These are phyloP conservation scores for Aproaerema taeniolella DNA, from an alignment of 2,888 invertebrate species.

Conservation along the genomic window DNA sequence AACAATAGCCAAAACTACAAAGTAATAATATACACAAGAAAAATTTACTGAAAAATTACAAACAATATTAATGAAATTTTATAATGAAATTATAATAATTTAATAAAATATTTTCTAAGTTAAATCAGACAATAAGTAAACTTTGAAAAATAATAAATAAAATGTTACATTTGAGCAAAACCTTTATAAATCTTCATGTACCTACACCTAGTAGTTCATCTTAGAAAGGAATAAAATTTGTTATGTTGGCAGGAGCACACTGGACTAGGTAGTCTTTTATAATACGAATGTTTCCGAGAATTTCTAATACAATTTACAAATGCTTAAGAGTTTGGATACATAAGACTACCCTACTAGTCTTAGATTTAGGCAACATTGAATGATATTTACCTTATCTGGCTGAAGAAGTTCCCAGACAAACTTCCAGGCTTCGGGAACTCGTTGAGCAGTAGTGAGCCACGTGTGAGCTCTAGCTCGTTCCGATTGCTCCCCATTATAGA, in stretches of 20 bases:
- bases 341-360: too few species aligned
- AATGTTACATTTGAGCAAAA: background rate
- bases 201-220: too few species aligned
- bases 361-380: too few species aligned
- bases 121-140: too few species aligned
- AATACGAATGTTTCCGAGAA: too few species aligned
- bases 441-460: conserved; percentile 91
- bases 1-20: conserved; percentile 7
- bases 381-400: conserved; percentile 83
- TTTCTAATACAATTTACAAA: too few species aligned
- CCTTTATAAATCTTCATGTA: too few species aligned
- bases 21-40: conserved; percentile 1
- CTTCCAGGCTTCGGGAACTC: conserved; percentile 93
- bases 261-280: too few species aligned
- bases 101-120: too few species aligned
- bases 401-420: conserved; percentile 94
- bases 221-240: too few species aligned
- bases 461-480: conserved; percentile 88
- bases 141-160: background rate
- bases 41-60: conserved; percentile 5
- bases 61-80: conserved; percentile 5
- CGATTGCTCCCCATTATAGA: conserved; percentile 77
- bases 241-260: too few species aligned
- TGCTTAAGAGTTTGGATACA: too few species aligned
- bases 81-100: background rate